phyloP scores from a whole-genome alignment of 2,888 invertebrate species.

The Nephrocerus scutellatus region DNA sequence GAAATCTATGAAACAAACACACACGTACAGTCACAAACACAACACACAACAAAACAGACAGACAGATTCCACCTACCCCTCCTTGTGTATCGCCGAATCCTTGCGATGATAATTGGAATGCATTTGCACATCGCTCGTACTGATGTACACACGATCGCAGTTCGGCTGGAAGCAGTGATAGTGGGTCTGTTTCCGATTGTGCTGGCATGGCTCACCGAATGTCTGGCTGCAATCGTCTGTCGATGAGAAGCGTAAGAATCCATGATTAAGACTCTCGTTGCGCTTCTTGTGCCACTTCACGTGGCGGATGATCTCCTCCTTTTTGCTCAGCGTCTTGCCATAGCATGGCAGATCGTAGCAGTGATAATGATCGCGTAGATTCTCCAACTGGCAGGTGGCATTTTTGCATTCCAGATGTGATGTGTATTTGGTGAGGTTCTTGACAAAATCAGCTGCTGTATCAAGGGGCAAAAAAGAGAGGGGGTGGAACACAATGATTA shows the following conservation, averaged over 20 bases:
- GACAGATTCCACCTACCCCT: conserved; percentile 60
- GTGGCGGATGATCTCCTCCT: conserved; percentile 94
- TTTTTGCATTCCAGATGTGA: conserved; percentile 30
- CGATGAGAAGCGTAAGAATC: conserved; percentile 72
- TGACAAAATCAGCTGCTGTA: too few species aligned
- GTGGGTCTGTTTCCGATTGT: conserved; percentile 53
- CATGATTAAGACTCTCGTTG: conserved; percentile 88
- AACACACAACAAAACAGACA: background rate
- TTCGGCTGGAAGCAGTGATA: conserved; percentile 92
- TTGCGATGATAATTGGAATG: conserved; percentile 95
- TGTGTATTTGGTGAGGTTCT: too few species aligned
- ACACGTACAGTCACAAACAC: background rate
- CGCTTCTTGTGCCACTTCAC: conserved; percentile 97
- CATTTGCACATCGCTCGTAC: conserved; percentile 96
- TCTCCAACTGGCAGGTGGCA: conserved; percentile 28
- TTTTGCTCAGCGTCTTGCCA: conserved; percentile 80
- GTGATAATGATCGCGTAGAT: conserved; percentile 80
- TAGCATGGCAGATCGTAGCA: conserved; percentile 57
- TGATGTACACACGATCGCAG: conserved; percentile 89
- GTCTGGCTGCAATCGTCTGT: conserved; percentile 84
- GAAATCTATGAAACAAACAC: conserved; percentile 54
- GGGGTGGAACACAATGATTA: too few species aligned
- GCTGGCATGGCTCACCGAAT: conserved; percentile 68
- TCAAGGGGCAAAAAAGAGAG: too few species aligned
- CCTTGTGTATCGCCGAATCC: conserved; percentile 90